Evolutionary conservation across 1,140 invertebrate species (phyloP).

Genomic region (Drosophila novamexicana): DNA sequence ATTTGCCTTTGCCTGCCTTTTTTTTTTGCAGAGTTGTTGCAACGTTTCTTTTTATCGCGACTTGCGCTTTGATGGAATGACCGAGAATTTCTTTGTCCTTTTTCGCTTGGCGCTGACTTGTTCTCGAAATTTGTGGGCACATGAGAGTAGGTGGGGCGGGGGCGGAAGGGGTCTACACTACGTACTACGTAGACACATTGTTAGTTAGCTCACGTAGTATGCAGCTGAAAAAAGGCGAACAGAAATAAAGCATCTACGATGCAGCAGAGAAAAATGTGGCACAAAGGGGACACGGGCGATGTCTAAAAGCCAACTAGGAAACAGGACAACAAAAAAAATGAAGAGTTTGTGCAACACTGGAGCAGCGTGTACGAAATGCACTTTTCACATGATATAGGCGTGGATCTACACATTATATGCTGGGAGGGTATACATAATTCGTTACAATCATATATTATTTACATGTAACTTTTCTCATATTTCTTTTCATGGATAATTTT

Average conservation of each 20-base stretch:
- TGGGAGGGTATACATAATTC: too few species aligned
- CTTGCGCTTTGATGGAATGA: constrained; percentile 60
- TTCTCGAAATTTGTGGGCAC: constrained; percentile 11
- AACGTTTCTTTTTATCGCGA: constrained; percentile 25
- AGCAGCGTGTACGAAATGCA: neutral
- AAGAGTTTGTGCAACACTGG: neutral
- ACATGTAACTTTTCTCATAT: too few species aligned
- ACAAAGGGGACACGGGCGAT: constrained; percentile 53
- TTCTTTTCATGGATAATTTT: too few species aligned
- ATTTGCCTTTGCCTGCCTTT: constrained; percentile 48
- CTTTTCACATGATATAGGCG: neutral
- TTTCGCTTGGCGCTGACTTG: constrained; percentile 53
- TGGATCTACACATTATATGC: neutral
- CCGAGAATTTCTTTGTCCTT: constrained; percentile 32
- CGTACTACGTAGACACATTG: constrained; percentile 62
- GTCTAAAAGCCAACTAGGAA: constrained; percentile 45
- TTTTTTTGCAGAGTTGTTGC: constrained; percentile 16
- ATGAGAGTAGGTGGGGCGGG: neutral
- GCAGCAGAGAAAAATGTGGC: constrained; percentile 58
- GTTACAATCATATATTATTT: too few species aligned
- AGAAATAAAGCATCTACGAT: constrained; percentile 30
- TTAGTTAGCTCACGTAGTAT: constrained; percentile 55
- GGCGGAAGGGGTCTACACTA: neutral
- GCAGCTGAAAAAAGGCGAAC: constrained; percentile 42
- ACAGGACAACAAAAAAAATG: constrained; percentile 9